These are phyloP conservation scores for Sarcophilus harrisii DNA, from an alignment of 2,797 vertebrate species.

Conservation along the genomic window DNA sequence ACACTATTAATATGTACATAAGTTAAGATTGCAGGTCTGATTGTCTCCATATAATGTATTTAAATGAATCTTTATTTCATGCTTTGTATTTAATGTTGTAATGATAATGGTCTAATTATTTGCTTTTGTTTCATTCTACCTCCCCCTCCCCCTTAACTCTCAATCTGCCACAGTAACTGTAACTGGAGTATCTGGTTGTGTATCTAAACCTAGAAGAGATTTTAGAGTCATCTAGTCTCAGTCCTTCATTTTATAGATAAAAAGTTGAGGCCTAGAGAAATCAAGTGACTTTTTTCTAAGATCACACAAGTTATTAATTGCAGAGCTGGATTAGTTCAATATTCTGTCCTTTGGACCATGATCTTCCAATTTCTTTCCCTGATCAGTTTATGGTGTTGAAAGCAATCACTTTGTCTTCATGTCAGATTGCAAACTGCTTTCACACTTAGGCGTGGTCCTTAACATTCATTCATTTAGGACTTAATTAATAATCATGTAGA, in stretches of 20 bases:
- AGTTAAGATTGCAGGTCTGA: constrained; percentile 40
- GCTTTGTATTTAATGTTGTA: constrained; percentile 47
- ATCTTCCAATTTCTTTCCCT: constrained; percentile 39
- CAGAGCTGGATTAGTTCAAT: neutral
- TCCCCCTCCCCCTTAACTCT: neutral
- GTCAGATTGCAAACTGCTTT: constrained; percentile 60
- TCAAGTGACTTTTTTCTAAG: neutral
- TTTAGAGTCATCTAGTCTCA: neutral
- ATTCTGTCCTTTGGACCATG: neutral
- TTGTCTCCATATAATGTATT: constrained; percentile 25
- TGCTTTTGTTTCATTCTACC: constrained; percentile 60
- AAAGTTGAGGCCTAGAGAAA: neutral
- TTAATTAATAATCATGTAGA: constrained; percentile 51
- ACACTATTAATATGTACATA: constrained; percentile 71
- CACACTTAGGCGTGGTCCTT: too few relatives aligned
- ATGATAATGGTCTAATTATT: constrained; percentile 60
- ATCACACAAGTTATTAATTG: neutral
- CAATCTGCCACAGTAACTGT: constrained; percentile 5
- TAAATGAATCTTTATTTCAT: constrained; percentile 49
- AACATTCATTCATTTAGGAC: constrained; percentile 61
- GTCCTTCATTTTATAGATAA: neutral
- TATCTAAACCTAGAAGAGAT: neutral
- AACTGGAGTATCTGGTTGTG: constrained; percentile 66
- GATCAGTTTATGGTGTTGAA: constrained; percentile 69
- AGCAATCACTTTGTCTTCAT: constrained; percentile 66